Evolutionary conservation across 2,888 invertebrate genomes (phyloP).

Genomic region (Adelognathus sp.): DNA sequence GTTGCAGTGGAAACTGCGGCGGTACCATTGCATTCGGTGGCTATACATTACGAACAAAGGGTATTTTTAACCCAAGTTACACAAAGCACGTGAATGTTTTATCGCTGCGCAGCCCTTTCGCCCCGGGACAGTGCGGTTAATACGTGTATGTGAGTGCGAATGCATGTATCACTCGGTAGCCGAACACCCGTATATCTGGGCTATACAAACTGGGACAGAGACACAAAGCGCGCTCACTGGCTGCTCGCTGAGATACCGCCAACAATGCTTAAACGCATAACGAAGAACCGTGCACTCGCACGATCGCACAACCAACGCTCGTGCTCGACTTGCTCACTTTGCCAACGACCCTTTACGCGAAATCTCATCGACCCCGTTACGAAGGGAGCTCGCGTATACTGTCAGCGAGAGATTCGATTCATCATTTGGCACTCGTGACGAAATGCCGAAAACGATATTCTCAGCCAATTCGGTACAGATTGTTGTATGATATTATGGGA

Average conservation of each 20-base stretch:
- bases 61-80: conserved; percentile 77
- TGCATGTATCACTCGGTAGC: conserved; percentile 65
- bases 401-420: no score
- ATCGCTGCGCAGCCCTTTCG: conserved; percentile 73
- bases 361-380: conserved; percentile 21
- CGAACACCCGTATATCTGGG: conserved; percentile 71
- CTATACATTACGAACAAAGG: conserved; percentile 62
- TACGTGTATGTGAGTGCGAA: conserved; percentile 20
- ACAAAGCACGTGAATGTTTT: conserved; percentile 78
- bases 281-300: conserved; percentile 63
- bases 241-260: conserved; percentile 74
- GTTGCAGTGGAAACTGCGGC: conserved; percentile 24
- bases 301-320: background rate
- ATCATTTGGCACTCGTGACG: no score
- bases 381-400: conserved; percentile 43
- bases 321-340: conserved; percentile 42
- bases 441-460: no score
- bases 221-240: conserved; percentile 76
- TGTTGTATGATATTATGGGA: no score
- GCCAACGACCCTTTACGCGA: conserved; percentile 48
- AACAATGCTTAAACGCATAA: conserved; percentile 75
- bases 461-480: no score
- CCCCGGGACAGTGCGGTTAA: conserved; percentile 62
- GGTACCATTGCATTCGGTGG: conserved; percentile 25
- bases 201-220: conserved; percentile 75